Conservation (phyloP, 2,797 vertebrate species). For the Arctocebus calabarensis region DNA sequence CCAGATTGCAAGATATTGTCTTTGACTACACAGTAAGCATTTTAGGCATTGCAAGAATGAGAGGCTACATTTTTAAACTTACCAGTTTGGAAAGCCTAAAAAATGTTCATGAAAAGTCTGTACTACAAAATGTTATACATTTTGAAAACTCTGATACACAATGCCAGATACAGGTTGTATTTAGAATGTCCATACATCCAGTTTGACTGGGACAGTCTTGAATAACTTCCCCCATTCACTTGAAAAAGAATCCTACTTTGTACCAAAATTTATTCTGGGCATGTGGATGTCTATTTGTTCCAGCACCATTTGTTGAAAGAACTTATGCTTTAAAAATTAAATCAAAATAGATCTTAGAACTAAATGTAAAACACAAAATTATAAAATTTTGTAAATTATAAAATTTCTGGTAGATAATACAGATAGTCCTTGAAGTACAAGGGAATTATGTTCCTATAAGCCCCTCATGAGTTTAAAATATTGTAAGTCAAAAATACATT, state of each 20-base stretch:
- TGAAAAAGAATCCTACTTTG: not conserved
- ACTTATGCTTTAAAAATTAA: not conserved
- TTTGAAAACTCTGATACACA: not conserved
- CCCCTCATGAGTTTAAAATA: not conserved
- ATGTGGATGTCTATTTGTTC: not conserved
- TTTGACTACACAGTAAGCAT: constrained; percentile 67
- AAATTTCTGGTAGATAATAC: not conserved
- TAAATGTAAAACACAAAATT: not conserved
- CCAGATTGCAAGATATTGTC: constrained; percentile 63
- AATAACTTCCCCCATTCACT: not conserved
- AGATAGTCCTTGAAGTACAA: not conserved
- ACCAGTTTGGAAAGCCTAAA: not conserved
- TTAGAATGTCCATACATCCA: not conserved
- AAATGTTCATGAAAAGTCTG: not conserved
- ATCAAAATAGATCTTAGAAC: not conserved
- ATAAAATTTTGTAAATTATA: not conserved
- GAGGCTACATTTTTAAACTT: constrained; percentile 50
- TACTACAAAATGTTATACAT: not conserved
- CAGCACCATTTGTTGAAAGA: not conserved
- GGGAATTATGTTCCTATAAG: not conserved
- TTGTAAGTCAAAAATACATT: not conserved
- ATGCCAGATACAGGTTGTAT: not conserved
- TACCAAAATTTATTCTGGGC: not conserved
- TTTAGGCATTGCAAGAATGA: constrained; percentile 65
- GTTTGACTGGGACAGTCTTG: not conserved